A percentile compares a stretch with the other conserved stretches of the same genome.
phyloP scores from a whole-genome alignment of 1,140 invertebrate species.

The Panagrolaimus sp. region DNA sequence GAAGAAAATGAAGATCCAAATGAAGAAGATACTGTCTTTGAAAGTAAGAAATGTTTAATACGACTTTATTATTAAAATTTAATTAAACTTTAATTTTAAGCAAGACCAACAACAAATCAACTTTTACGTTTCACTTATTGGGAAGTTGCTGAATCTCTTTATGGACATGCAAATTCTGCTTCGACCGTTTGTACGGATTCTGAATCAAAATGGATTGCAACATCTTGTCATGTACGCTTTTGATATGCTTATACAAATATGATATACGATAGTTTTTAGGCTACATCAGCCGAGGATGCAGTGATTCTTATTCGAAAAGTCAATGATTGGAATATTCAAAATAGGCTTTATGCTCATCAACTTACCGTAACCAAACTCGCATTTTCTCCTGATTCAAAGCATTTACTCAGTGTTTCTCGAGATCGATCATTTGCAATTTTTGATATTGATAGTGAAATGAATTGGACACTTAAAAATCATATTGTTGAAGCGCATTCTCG shows the following conservation, averaged over 20 bases:
- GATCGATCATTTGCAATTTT: background rate
- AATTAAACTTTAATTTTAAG: too few relatives aligned
- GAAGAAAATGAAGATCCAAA: background rate
- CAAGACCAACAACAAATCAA: constrained; percentile 9
- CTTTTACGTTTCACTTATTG: background rate
- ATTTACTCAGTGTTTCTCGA: background rate
- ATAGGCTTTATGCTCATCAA: background rate
- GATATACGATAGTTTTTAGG: background rate
- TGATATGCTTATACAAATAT: too few relatives aligned
- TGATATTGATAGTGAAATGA: background rate
- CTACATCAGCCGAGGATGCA: background rate
- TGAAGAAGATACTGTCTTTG: background rate
- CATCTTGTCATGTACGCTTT: background rate
- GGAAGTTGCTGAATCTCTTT: constrained; percentile 10
- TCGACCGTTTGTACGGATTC: background rate
- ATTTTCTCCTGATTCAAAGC: background rate
- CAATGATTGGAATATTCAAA: background rate
- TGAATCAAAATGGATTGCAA: background rate
- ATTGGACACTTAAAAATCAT: background rate
- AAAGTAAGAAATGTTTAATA: background rate
- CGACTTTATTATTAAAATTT: too few relatives aligned
- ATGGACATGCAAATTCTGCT: constrained; percentile 2
- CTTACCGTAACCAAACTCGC: background rate
- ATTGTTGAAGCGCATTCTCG: background rate
- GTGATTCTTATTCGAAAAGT: background rate